Percentiles rank a stretch among this genome's conserved stretches.
Evolutionary conservation across 2,797 vertebrate genomes (phyloP).

Genomic region (Furcifer pardalis): DNA sequence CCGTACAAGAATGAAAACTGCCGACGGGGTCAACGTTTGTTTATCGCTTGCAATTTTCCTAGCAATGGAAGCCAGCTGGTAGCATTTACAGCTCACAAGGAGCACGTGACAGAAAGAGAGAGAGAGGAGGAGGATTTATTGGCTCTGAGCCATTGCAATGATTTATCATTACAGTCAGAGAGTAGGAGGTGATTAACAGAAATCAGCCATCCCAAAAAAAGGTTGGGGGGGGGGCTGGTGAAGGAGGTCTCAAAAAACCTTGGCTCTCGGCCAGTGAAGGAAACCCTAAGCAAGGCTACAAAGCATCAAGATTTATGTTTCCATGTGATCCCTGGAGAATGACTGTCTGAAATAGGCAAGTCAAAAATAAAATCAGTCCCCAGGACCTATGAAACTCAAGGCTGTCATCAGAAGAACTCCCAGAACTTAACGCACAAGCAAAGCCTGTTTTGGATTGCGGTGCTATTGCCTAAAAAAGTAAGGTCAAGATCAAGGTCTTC

Average conservation of each 20-base stretch:
- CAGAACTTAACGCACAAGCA: neutral
- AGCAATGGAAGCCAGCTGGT: conserved; percentile 66
- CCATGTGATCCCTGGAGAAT: conserved; percentile 61
- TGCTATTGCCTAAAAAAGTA: no score
- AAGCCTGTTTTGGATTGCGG: no score
- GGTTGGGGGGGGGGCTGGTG: neutral
- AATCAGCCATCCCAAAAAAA: neutral
- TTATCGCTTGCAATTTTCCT: conserved; percentile 63
- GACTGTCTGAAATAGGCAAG: conserved; percentile 15
- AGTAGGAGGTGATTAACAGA: conserved; percentile 46
- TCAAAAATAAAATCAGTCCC: conserved; percentile 44
- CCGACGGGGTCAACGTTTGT: conserved; percentile 52
- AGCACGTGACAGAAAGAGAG: conserved; percentile 22
- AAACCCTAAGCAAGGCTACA: neutral
- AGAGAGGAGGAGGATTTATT: conserved; percentile 32
- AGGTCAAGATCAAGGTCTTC: no score
- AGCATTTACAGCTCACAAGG: conserved; percentile 50
- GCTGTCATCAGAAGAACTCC: neutral
- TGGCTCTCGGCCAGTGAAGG: conserved; percentile 28
- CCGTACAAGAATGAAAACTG: conserved; percentile 42
- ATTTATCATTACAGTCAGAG: conserved; percentile 56
- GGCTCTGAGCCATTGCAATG: conserved; percentile 23
- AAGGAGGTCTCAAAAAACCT: conserved; percentile 10
- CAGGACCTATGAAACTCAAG: conserved; percentile 24
- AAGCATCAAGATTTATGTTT: conserved; percentile 26